Evolutionary conservation across 2,797 vertebrate genomes (phyloP).

Genomic region (Parauchenoglanis punctatus): DNA sequence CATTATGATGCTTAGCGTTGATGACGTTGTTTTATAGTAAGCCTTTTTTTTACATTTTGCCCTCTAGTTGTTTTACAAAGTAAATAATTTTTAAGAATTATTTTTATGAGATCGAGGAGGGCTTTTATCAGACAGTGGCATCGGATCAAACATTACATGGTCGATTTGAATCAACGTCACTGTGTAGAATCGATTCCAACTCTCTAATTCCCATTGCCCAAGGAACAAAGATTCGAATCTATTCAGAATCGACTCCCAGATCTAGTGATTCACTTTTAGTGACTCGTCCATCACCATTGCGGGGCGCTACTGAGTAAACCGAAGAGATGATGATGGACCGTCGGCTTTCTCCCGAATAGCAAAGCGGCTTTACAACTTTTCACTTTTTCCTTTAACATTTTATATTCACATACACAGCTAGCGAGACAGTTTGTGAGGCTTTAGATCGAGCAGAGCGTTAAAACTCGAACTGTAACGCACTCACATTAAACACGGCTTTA

Average conservation of each 20-base stretch:
- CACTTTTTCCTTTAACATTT: slow-evolving; percentile 40
- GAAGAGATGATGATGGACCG: slow-evolving; percentile 71
- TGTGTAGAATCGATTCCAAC: not conserved
- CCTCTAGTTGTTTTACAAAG: too few relatives aligned
- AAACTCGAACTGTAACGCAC: slow-evolving; percentile 47
- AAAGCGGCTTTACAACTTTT: slow-evolving; percentile 46
- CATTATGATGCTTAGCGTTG: not conserved
- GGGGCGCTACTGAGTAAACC: slow-evolving; percentile 21
- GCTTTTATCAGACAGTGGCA: not conserved
- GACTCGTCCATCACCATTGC: not conserved
- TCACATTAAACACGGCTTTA: slow-evolving; percentile 93
- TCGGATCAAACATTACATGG: not conserved
- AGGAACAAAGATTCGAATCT: not conserved
- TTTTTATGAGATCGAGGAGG: not conserved
- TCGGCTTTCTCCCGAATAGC: slow-evolving; percentile 69
- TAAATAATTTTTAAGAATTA: not conserved
- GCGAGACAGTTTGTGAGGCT: slow-evolving; percentile 5
- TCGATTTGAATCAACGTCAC: not conserved
- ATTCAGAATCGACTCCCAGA: not conserved
- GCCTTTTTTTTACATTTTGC: not conserved
- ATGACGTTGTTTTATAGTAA: not conserved
- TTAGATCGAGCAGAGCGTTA: not conserved
- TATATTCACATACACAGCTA: slow-evolving; percentile 48
- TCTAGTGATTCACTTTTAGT: not conserved
- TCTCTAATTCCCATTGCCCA: not conserved